phyloP scores from a whole-genome alignment of 2,888 invertebrate genomes.

The Noctua fimbriata region DNA sequence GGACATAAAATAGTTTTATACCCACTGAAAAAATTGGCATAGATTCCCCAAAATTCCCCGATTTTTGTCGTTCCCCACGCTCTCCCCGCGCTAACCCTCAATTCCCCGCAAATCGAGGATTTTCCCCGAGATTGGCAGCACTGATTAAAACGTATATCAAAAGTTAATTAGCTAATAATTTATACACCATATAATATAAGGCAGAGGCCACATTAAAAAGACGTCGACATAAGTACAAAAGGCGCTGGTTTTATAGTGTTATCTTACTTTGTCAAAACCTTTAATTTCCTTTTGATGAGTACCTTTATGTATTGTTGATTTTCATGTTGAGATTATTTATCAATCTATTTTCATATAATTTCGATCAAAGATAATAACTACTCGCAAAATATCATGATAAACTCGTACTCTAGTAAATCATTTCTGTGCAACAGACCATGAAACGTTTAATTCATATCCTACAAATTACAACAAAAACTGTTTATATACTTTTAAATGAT shows the following conservation, averaged over 20 bases:
- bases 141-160: too few species aligned
- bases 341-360: background rate
- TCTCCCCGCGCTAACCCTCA: too few species aligned
- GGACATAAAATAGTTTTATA: too few species aligned
- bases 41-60: too few species aligned
- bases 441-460: slow-evolving; percentile 1
- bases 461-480: slow-evolving; percentile 10
- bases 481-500: background rate
- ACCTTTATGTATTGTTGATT: background rate
- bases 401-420: background rate
- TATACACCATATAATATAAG: too few species aligned
- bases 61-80: too few species aligned
- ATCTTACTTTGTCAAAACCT: background rate
- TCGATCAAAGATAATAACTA: background rate
- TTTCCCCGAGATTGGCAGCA: too few species aligned
- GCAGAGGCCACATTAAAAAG: background rate
- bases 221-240: background rate
- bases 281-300: background rate
- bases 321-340: background rate
- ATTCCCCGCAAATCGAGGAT: too few species aligned
- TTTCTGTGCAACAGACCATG: slow-evolving; percentile 30
- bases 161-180: too few species aligned
- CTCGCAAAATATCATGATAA: slow-evolving; percentile 7
- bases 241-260: background rate
- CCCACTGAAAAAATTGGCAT: too few species aligned